Percentiles rank a stretch among this genome's conserved stretches.
These are phyloP conservation scores for Phalacrocorax brasilianus DNA, from an alignment of 2,113 vertebrate species.

Conservation along the genomic window DNA sequence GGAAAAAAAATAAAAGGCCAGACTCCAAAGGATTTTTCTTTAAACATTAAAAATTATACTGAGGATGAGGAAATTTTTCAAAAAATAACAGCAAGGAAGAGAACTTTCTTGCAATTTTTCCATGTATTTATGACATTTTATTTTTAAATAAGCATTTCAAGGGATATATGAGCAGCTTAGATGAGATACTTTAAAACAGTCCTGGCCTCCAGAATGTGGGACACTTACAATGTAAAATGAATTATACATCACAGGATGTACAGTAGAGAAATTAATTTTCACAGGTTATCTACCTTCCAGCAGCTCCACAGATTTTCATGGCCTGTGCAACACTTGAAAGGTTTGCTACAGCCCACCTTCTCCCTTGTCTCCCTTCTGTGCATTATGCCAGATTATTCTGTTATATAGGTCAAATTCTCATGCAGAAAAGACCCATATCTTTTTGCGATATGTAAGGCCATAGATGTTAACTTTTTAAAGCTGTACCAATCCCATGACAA, in stretches of 20 bases:
- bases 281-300: conserved; percentile 17
- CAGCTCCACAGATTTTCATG: neutral
- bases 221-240: neutral
- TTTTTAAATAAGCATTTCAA: neutral
- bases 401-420: conserved; percentile 30
- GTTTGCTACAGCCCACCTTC: neutral
- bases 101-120: neutral
- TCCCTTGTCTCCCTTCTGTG: neutral
- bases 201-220: neutral
- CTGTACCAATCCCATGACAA: neutral
- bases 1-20: neutral
- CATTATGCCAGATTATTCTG: neutral
- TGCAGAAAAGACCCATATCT: neutral
- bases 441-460: neutral
- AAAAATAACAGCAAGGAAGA: neutral
- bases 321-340: conserved; percentile 16
- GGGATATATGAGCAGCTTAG: neutral
- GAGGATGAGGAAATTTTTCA: neutral
- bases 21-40: neutral
- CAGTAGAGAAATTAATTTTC: conserved; percentile 18
- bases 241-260: neutral
- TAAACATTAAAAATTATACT: neutral
- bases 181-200: neutral
- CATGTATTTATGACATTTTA: neutral
- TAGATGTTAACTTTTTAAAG: conserved; percentile 1